phyloP scores from a whole-genome alignment of 2,797 vertebrate genomes.

The Fringilla coelebs region DNA sequence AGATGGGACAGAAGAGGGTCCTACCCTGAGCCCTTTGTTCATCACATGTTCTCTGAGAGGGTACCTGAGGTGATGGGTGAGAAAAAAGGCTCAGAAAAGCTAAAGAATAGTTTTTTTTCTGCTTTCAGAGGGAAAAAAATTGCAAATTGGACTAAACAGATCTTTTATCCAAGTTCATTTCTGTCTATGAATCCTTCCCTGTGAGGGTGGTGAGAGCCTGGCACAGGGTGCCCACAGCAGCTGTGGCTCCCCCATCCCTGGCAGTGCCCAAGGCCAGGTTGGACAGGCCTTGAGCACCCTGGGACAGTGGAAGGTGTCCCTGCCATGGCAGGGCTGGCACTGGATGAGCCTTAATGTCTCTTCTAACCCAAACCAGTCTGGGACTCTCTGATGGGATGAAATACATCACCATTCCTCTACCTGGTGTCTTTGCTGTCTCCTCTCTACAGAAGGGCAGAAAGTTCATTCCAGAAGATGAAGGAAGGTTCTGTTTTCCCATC shows the following conservation, averaged over 20 bases:
- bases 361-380: background rate
- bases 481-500: background rate
- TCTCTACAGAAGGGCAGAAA: background rate
- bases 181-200: background rate
- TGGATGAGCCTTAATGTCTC: rapidly evolving
- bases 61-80: background rate
- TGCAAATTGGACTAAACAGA: background rate
- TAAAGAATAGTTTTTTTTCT: background rate
- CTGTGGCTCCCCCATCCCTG: background rate
- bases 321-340: background rate
- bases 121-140: background rate
- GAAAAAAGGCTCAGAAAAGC: background rate
- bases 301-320: background rate
- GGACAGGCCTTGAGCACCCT: background rate
- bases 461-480: background rate
- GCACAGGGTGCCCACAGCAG: background rate
- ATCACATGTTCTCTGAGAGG: background rate
- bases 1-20: background rate
- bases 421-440: background rate
- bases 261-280: rapidly evolving
- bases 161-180: background rate
- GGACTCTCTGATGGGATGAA: background rate
- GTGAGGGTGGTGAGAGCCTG: rapidly evolving
- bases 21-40: background rate
- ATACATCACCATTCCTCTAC: background rate